Base-by-base conservation (phyloP, 2,888 invertebrate genomes). In the Malthinus seriepunctatus region DNA sequence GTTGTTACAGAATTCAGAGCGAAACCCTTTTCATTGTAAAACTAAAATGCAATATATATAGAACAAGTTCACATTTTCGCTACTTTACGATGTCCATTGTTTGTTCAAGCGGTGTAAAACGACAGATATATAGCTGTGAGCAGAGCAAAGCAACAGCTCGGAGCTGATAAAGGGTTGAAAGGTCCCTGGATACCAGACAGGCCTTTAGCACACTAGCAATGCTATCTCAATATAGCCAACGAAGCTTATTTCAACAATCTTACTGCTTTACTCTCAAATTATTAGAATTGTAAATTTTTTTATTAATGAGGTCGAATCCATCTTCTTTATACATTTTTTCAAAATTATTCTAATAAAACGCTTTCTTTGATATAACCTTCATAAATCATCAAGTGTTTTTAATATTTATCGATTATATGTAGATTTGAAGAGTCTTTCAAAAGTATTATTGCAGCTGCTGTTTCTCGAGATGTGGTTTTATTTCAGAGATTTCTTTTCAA, bases 91-190 rank as follows among this genome's bases (percentile, higher is more conserved):
- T 58, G 57, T 49, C 63, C 63, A 67, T 67, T 67, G 65, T 67
- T 65, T 59, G 59, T 59, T 59, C 67, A 66, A 63, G 64, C 63
- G 66, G 67, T 65, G 67, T 69, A 69, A 70, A 70, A 67, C 65
- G 64, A 66, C 59, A 65, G 67, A 69, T 70, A 67, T 67, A 65
- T 67, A 66, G 48, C 61, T 52, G 37, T 56, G 51, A 52, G 55
- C 47, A 56, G 61, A 61, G 61, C 63, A 62, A 50, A 59, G 59
- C 59, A 59, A 59, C 58, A 62, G 60, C 59, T 65, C 63, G 62
- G 63, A 62, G 58, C 71, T 69, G 73, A 73, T 73, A 73, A 72
- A 71, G 71, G 72, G 70, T 67, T 71, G 67, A 63, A 63, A 68
- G 59, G 59, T 59, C 59, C 59, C 59, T 68, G 56, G 70, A 66